Conservation (phyloP, 2,797 vertebrate species). For the Vespertilio murinus region DNA sequence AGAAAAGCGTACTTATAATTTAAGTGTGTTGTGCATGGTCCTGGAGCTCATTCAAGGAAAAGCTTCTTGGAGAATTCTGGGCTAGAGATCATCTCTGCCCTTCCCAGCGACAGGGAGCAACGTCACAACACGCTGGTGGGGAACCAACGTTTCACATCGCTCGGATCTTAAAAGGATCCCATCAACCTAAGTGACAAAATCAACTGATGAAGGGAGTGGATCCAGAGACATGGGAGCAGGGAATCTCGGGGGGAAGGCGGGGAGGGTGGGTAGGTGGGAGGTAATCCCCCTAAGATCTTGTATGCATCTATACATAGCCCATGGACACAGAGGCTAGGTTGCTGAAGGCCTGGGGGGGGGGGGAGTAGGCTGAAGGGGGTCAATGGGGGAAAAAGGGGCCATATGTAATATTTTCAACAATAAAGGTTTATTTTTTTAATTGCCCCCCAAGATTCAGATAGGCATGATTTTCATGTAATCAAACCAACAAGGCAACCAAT, state of each 20-base stretch:
- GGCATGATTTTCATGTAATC: neutral
- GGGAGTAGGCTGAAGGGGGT: too few species aligned
- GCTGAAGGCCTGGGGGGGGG: too few species aligned
- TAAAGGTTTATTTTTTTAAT: neutral
- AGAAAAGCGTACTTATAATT: slow-evolving; percentile 68
- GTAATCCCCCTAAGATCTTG: too few species aligned
- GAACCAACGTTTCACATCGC: neutral
- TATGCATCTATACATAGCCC: too few species aligned
- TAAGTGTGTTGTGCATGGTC: slow-evolving; percentile 63
- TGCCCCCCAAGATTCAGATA: neutral
- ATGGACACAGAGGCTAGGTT: too few species aligned
- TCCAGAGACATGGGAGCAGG: too few species aligned
- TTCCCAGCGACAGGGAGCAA: neutral
- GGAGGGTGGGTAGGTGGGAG: too few species aligned
- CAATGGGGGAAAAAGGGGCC: too few species aligned
- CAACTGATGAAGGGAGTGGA: too few species aligned
- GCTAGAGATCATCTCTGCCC: neutral
- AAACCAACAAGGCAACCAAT: neutral
- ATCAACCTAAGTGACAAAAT: too few species aligned
- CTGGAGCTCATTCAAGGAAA: slow-evolving; percentile 60
- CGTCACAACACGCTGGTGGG: neutral
- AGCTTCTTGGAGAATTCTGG: slow-evolving; percentile 25
- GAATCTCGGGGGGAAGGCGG: too few species aligned
- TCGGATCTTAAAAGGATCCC: neutral
- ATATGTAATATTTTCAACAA: neutral